A percentile compares a stretch with the other conserved stretches of the same genome.
Evolutionary conservation across 2,113 vertebrate genomes (phyloP).

Genomic region (Illadopsis cleaveri): DNA sequence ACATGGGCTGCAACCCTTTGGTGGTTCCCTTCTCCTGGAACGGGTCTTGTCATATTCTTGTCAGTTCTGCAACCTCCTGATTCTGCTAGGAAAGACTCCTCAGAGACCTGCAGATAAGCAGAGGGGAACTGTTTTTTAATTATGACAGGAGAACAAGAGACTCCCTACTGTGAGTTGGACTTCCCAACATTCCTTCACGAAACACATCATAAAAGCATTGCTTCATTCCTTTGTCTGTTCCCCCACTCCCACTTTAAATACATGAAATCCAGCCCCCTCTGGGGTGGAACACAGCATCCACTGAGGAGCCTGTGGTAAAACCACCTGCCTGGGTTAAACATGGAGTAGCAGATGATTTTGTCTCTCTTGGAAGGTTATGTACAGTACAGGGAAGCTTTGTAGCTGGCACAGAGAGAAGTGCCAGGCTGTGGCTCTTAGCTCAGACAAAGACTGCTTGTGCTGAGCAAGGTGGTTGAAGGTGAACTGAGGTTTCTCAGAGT

Average conservation of each 20-base stretch:
- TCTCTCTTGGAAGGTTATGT: neutral
- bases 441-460: slow-evolving; percentile 11
- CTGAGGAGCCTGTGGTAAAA: neutral
- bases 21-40: neutral
- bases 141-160: neutral
- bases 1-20: neutral
- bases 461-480: slow-evolving; percentile 11
- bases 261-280: neutral
- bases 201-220: neutral
- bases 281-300: neutral
- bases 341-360: neutral
- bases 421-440: neutral
- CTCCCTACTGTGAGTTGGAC: neutral
- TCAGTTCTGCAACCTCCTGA: neutral
- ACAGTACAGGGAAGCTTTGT: neutral
- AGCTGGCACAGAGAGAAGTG: neutral
- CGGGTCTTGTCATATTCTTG: neutral
- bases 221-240: neutral
- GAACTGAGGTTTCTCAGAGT: slow-evolving; percentile 14
- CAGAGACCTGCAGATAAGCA: neutral
- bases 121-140: neutral
- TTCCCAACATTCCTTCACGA: neutral
- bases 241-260: neutral
- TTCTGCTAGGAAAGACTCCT: neutral
- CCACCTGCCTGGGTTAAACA: neutral